Evolutionary conservation across 2,888 invertebrate genomes (phyloP).

Genomic region (Notodonta ziczac): DNA sequence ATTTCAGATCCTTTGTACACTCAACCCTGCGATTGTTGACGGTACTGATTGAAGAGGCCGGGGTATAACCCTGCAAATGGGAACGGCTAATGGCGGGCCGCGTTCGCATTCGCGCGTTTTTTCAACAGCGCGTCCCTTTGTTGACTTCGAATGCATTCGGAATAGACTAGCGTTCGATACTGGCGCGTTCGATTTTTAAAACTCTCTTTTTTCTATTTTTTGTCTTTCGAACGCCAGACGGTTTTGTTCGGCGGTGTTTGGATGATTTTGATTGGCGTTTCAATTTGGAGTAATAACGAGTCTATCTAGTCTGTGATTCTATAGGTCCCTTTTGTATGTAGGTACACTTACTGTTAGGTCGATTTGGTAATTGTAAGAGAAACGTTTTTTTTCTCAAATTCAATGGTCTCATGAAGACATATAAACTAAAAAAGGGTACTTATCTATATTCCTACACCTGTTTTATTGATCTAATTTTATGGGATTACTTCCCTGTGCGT

Average conservation of each 20-base stretch:
- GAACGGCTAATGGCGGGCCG: conserved; percentile 78
- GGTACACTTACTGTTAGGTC: too few species aligned
- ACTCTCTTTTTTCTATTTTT: conserved; percentile 56
- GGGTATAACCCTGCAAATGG: conserved; percentile 77
- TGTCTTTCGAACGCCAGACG: conserved; percentile 61
- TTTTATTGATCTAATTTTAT: too few species aligned
- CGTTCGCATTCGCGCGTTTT: conserved; percentile 79
- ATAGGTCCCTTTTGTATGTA: not conserved
- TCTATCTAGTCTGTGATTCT: not conserved
- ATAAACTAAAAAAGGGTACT: too few species aligned
- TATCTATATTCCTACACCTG: too few species aligned
- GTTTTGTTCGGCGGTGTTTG: conserved; percentile 58
- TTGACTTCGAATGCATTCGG: conserved; percentile 76
- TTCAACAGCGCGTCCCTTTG: conserved; percentile 81
- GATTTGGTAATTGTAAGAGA: too few species aligned
- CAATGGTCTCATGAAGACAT: too few species aligned
- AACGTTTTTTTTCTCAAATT: too few species aligned
- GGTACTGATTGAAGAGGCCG: conserved; percentile 78
- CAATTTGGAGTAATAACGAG: conserved; percentile 17
- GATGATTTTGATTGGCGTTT: conserved; percentile 16
- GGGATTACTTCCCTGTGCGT: too few species aligned
- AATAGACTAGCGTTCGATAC: conserved; percentile 72
- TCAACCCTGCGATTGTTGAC: conserved; percentile 73
- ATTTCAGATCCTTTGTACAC: not conserved
- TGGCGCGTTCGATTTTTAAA: conserved; percentile 55